phyloP scores from a whole-genome alignment of 2,888 invertebrate species.

The Galeruca laticollis region DNA sequence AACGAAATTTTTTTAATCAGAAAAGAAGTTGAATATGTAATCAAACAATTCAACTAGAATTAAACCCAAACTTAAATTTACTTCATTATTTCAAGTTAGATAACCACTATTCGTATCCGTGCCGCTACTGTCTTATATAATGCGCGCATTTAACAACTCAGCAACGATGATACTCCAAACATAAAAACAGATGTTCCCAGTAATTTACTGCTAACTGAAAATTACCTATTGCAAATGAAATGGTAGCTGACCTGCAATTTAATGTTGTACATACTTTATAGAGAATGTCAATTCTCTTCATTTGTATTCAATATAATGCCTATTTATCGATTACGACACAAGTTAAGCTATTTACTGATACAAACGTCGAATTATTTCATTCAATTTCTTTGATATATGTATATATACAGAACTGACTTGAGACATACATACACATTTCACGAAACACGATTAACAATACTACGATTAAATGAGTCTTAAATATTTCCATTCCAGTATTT shows the following conservation, averaged over 20 bases:
- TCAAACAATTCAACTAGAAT: no score
- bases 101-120: no score
- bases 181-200: conserved; percentile 41
- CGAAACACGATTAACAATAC: no score
- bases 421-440: no score
- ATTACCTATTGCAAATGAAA: conserved; percentile 42
- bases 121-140: conserved; percentile 1
- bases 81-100: no score
- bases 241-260: conserved; percentile 44
- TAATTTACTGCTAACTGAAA: conserved; percentile 34
- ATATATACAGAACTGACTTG: not conserved
- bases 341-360: conserved; percentile 39
- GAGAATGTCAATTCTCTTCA: conserved; percentile 48
- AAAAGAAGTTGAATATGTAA: no score
- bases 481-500: no score
- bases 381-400: not conserved
- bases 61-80: no score
- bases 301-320: conserved; percentile 49
- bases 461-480: no score
- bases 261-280: conserved; percentile 43
- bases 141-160: conserved; percentile 23
- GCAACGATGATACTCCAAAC: conserved; percentile 22
- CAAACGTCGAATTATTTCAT: conserved; percentile 38
- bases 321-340: conserved; percentile 45
- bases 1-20: no score